A percentile compares a stretch with the other conserved stretches of the same genome.
Evolutionary conservation across 1,140 invertebrate species (phyloP).

Genomic region (Babylonia areolata): DNA sequence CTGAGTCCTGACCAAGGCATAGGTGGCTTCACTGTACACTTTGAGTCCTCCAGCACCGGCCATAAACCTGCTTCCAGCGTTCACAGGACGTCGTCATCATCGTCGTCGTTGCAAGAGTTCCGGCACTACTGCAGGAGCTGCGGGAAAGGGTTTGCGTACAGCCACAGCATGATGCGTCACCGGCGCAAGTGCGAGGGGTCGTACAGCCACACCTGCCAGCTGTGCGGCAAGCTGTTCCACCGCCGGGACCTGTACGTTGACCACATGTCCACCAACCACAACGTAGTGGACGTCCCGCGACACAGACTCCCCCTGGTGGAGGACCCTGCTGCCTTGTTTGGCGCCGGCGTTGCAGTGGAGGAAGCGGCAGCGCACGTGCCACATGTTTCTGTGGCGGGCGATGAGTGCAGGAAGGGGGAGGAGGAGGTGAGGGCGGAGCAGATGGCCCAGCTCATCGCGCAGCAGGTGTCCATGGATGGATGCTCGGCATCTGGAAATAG

Average conservation of each 20-base stretch:
- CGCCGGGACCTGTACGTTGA: conserved; percentile 26
- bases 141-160: conserved; percentile 19
- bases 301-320: not conserved
- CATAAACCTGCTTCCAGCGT: no score
- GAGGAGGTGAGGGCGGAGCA: not conserved
- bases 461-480: no score
- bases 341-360: not conserved
- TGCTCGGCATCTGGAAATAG: no score
- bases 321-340: not conserved
- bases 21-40: no score
- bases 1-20: no score
- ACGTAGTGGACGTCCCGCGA: not conserved
- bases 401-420: not conserved
- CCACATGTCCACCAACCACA: conserved; percentile 23
- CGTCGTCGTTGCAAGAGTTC: not conserved
- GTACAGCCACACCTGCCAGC: not conserved
- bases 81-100: no score
- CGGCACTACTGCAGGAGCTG: not conserved
- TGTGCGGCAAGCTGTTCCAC: conserved; percentile 33
- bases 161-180: conserved; percentile 34
- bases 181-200: conserved; percentile 29
- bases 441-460: not conserved
- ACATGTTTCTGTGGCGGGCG: not conserved
- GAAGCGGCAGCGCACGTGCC: not conserved
- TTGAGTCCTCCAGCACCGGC: no score